Conservation (phyloP, 2,113 vertebrate genomes). For the Phoenicopterus ruber region DNA sequence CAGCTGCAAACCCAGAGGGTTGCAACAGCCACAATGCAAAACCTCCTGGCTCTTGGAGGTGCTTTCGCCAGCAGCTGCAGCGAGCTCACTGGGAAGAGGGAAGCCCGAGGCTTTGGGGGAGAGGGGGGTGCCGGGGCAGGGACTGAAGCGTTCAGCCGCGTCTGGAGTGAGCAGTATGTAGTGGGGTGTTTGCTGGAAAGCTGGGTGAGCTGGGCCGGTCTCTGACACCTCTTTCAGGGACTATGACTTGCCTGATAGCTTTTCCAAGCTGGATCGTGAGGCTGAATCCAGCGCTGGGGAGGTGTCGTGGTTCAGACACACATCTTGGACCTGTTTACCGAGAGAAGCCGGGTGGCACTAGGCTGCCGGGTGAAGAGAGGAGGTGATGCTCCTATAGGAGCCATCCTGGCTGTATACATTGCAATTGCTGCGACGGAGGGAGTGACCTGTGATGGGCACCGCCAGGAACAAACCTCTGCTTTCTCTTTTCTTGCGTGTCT, state of each 20-base stretch:
- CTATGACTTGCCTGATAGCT: background rate
- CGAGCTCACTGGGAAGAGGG: background rate
- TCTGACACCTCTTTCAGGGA: fast-evolving
- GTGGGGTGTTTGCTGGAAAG: background rate
- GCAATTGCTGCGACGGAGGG: background rate
- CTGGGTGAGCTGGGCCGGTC: background rate
- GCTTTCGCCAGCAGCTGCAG: background rate
- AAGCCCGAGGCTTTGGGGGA: background rate
- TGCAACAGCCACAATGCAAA: background rate
- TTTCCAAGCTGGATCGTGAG: background rate
- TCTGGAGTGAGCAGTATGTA: background rate
- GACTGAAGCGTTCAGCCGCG: fast-evolving
- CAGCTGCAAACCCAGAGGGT: background rate
- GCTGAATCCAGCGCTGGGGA: background rate
- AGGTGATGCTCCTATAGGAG: background rate
- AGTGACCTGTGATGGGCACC: background rate
- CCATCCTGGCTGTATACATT: background rate
- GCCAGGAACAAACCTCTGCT: background rate
- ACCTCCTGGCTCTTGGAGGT: background rate
- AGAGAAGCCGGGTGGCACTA: background rate
- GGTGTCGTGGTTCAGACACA: background rate
- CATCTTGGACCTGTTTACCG: background rate
- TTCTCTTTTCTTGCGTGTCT: background rate
- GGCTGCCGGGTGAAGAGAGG: background rate
- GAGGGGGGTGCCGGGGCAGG: background rate